Percentiles rank a stretch among this genome's conserved stretches.
phyloP scores from a whole-genome alignment of 2,797 vertebrate species.

The Ciconia nigra region DNA sequence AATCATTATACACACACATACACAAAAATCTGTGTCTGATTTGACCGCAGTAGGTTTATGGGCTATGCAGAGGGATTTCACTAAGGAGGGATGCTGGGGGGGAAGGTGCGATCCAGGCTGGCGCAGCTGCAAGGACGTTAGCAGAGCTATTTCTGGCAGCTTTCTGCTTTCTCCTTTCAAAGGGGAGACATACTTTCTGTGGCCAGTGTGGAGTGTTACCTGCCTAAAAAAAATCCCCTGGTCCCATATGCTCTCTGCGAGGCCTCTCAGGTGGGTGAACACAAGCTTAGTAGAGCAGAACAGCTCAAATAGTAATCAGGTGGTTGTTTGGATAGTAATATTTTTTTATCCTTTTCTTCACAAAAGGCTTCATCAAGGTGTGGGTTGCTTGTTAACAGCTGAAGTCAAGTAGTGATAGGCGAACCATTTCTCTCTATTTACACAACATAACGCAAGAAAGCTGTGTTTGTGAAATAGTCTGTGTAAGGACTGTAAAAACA shows the following conservation, averaged over 20 bases:
- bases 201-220: neutral
- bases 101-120: neutral
- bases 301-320: neutral
- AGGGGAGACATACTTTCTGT: neutral
- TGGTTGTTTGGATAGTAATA: slow-evolving; percentile 43
- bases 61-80: neutral
- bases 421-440: slow-evolving; percentile 22
- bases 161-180: neutral
- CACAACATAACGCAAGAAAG: neutral
- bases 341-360: slow-evolving; percentile 18
- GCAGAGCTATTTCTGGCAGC: neutral
- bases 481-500: slow-evolving; percentile 9
- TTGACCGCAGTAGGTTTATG: neutral
- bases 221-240: neutral
- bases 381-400: slow-evolving; percentile 51
- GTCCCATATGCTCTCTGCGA: neutral
- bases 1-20: too few relatives aligned
- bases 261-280: neutral
- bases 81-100: neutral
- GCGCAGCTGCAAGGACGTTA: neutral
- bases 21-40: neutral
- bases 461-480: slow-evolving; percentile 3
- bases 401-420: neutral
- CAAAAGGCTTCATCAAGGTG: slow-evolving; percentile 42
- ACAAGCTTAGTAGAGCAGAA: neutral